Base-by-base conservation (phyloP, 2,797 vertebrate genomes). In the Silurus aristotelis region DNA sequence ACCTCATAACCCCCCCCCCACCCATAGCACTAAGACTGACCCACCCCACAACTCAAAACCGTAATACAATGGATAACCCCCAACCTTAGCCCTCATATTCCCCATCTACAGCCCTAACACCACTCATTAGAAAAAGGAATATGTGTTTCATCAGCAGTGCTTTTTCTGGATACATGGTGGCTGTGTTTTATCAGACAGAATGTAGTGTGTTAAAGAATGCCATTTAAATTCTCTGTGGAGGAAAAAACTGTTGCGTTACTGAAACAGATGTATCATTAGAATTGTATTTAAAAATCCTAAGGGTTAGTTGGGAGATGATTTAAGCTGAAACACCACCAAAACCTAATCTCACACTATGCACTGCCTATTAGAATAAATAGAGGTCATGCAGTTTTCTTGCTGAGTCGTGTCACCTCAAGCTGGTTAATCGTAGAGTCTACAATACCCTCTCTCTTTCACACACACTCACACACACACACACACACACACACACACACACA, bases 301-400 rank as follows among this genome's bases (percentile, higher is more conserved):
- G 31, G 17, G 73, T 22, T 15, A 78, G 56, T 8, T 61, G 27
- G 60, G 25, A 56, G 52, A 56, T 27, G 55, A 58, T 31, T 76
- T 76, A 10, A 31, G 25, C 4, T 76, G 17, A 58, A 76, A 27
- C 48, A 52, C 2, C 46, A 58, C 25, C 25, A 58, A 76, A 75
- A 27, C 52, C 48, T 55, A 75, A 56, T 3, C 20, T 55, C 52
- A 31, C 8, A 8, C 52, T 27, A 19, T 20, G 72, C 72, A 76
- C 48, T 27, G n/a, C 22, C 25, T 76, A 31, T 27, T 56, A 56
- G 25, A 75, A 25, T 76, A 56, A 55, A 75, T 55, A 75, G 72
- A 56, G 72, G 52, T 27, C 48, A 55, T 75, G 15, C n/a, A 52
- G 72, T 15, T 75, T 75, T 75, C 20, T 75, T 55, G 72, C 72